Conservation (phyloP, 2,113 vertebrate species). For the Heterocephalus glaber region DNA sequence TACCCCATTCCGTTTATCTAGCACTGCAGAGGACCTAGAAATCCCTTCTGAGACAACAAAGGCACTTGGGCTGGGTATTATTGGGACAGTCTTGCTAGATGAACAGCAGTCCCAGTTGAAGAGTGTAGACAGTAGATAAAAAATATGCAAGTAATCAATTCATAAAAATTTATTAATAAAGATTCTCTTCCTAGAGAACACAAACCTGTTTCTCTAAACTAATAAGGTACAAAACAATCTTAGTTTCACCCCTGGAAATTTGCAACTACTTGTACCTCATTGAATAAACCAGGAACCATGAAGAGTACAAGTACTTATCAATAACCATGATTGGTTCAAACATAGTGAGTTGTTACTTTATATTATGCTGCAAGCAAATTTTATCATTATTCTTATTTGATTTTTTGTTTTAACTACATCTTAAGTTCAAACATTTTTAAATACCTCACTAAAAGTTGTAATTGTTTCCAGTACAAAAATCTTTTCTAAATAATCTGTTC, state of each 20-base stretch:
- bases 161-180: not conserved
- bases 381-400: not conserved
- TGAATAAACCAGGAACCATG: not conserved
- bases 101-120: not conserved
- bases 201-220: not conserved
- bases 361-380: not conserved
- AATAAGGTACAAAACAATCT: not conserved
- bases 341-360: constrained; percentile 63
- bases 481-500: not conserved
- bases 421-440: not conserved
- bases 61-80: not conserved
- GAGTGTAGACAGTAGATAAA: not conserved
- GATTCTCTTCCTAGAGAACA: not conserved
- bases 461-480: not conserved
- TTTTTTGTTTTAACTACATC: not conserved
- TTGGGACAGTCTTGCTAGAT: not conserved
- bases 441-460: not conserved
- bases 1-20: not conserved
- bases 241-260: not conserved
- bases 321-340: constrained; percentile 60
- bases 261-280: not conserved
- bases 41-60: not conserved
- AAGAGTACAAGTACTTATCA: not conserved
- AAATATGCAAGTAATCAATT: not conserved
- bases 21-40: not conserved